Conservation (phyloP, 2,113 vertebrate genomes). For the Tachycineta bicolor region DNA sequence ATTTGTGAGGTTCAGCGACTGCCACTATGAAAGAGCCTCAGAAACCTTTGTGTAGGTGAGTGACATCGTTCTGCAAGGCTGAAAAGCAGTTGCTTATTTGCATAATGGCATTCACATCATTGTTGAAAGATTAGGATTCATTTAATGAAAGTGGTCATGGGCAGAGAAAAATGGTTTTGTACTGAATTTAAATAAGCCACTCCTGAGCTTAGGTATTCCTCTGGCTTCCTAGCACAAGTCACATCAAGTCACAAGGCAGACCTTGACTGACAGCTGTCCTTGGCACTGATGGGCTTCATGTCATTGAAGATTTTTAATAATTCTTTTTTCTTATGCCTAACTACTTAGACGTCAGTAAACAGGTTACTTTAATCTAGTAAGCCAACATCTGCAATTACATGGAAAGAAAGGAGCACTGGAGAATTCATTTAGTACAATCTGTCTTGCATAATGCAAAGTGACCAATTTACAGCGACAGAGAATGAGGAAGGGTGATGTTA, state of each 20-base stretch:
- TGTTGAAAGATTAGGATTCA: constrained; percentile 33
- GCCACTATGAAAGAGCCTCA: background rate
- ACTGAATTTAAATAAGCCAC: constrained; percentile 10
- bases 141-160: constrained; percentile 10
- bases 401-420: background rate
- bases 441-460: background rate
- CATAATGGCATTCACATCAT: constrained; percentile 34
- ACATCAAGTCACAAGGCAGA: background rate
- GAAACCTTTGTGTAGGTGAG: background rate
- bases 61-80: background rate
- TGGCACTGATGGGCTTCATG: background rate
- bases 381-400: background rate
- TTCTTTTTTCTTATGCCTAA: background rate
- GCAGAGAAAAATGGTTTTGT: background rate
- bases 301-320: background rate
- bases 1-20: background rate
- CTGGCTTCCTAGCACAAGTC: background rate
- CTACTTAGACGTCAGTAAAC: background rate
- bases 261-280: background rate
- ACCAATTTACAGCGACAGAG: background rate
- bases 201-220: background rate
- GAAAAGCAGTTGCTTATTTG: constrained; percentile 39
- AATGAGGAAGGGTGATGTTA: background rate
- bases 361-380: background rate
- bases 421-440: background rate